phyloP scores from a whole-genome alignment of 2,797 vertebrate species.

The Gallinago nigripennis region DNA sequence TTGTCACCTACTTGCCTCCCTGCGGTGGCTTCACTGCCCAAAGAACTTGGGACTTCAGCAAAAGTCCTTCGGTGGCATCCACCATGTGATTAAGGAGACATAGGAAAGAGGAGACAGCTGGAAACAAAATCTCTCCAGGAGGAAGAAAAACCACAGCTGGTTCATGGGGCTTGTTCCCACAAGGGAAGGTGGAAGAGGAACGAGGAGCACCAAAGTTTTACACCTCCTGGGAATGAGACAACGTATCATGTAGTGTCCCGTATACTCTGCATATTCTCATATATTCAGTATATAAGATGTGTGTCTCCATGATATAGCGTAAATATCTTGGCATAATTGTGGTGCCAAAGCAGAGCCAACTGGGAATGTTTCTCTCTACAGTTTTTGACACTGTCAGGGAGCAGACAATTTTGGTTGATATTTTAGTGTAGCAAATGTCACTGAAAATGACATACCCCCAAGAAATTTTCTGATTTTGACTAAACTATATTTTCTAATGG shows the following conservation, averaged over 20 bases:
- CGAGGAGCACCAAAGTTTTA: background rate
- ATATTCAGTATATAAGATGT: background rate
- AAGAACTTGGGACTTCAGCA: background rate
- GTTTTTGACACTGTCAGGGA: background rate
- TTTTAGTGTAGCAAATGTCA: constrained; percentile 23
- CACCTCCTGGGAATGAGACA: background rate
- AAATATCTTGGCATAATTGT: background rate
- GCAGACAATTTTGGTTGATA: constrained; percentile 10
- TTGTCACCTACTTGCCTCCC: background rate
- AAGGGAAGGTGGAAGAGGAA: background rate
- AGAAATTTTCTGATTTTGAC: constrained; percentile 35
- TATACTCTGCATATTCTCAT: background rate
- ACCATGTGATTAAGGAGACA: background rate
- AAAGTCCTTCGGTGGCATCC: background rate
- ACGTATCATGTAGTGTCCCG: background rate
- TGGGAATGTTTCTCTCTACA: background rate
- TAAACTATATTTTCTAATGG: background rate
- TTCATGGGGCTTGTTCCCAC: background rate
- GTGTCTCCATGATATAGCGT: background rate
- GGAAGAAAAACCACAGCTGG: background rate
- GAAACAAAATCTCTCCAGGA: background rate
- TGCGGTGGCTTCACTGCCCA: background rate
- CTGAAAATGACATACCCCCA: background rate
- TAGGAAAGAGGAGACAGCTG: background rate
- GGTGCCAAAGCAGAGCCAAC: background rate